These are phyloP conservation scores for Drosophila leontia DNA, from an alignment of 1,140 invertebrate species.

Conservation along the genomic window DNA sequence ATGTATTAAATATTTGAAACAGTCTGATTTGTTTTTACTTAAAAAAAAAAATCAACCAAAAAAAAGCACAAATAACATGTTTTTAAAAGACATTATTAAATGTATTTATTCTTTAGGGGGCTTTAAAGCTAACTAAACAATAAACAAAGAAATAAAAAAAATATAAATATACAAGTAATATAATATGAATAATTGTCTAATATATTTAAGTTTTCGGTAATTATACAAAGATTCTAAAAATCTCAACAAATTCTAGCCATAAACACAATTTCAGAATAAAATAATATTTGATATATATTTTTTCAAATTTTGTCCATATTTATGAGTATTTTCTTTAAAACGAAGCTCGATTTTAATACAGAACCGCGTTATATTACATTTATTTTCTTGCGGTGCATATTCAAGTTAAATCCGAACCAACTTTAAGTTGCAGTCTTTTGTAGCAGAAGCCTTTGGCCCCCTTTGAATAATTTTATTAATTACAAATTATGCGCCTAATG, in stretches of 20 bases:
- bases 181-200: too few relatives aligned
- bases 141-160: not conserved
- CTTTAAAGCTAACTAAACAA: not conserved
- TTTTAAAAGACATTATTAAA: not conserved
- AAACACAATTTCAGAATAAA: not conserved
- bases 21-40: too few relatives aligned
- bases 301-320: too few relatives aligned
- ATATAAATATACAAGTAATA: too few relatives aligned
- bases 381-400: not conserved
- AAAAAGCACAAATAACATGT: not conserved
- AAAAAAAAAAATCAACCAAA: not conserved
- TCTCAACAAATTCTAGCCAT: too few relatives aligned
- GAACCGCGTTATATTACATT: not conserved
- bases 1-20: too few relatives aligned
- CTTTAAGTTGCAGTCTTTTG: constrained; percentile 17
- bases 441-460: constrained; percentile 41
- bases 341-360: too few relatives aligned
- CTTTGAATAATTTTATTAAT: constrained; percentile 76
- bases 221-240: too few relatives aligned
- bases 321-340: not conserved
- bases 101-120: not conserved
- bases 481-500: constrained; percentile 81
- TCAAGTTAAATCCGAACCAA: constrained; percentile 5
- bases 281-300: not conserved
- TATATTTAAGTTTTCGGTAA: too few relatives aligned